A percentile compares a stretch with the other conserved stretches of the same genome.
Conservation (phyloP, 2,888 invertebrate genomes). For the Tinea semifulvella region DNA sequence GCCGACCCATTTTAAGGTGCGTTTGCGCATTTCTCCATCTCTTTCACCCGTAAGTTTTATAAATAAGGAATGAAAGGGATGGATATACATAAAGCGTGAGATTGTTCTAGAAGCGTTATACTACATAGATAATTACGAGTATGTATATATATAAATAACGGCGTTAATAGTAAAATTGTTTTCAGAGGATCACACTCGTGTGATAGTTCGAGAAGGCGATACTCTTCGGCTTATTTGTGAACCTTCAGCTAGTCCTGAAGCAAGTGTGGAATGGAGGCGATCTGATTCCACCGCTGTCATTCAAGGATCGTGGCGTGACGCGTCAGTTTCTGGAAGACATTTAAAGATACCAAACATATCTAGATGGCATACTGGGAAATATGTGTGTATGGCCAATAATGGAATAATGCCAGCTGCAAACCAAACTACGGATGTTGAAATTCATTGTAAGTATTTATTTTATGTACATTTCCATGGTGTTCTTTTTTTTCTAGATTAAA, state of each 20-base stretch:
- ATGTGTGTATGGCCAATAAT: slow-evolving; percentile 83
- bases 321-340: slow-evolving; percentile 78
- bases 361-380: slow-evolving; percentile 79
- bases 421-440: slow-evolving; percentile 84
- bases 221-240: slow-evolving; percentile 84
- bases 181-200: slow-evolving; percentile 63
- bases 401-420: slow-evolving; percentile 85
- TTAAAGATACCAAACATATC: slow-evolving; percentile 76
- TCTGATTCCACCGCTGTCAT: slow-evolving; percentile 63
- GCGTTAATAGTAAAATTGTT: no score
- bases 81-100: no score
- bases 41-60: no score
- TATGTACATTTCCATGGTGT: not conserved
- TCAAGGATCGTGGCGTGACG: slow-evolving; percentile 66
- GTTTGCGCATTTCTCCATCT: no score
- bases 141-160: no score
- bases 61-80: no score
- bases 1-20: no score
- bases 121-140: no score
- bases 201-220: slow-evolving; percentile 82
- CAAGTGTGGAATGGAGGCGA: slow-evolving; percentile 82
- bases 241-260: slow-evolving; percentile 80
- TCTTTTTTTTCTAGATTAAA: no score
- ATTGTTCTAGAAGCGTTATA: no score
- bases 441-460: slow-evolving; percentile 79